Conservation (phyloP, 2,888 invertebrate species). For the Periphyllus acericola region DNA sequence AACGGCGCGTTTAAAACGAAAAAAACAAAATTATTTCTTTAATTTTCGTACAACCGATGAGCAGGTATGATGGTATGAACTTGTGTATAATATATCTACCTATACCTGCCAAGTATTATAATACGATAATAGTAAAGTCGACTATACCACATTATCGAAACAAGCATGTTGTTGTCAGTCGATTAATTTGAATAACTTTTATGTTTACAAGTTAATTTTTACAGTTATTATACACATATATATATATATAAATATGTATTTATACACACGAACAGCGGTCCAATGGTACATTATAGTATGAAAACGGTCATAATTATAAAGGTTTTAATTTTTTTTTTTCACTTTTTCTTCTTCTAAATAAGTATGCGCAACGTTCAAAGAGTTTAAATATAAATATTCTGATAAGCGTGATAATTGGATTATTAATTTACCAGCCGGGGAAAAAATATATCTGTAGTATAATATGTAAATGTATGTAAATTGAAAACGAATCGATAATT, state of each 20-base stretch:
- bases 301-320: background rate
- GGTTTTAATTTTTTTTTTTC: background rate
- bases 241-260: background rate
- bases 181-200: constrained; percentile 32
- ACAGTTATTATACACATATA: background rate
- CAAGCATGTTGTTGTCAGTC: background rate
- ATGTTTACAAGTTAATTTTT: background rate
- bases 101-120: background rate
- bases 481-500: constrained; percentile 36
- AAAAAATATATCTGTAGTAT: constrained; percentile 10
- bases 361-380: background rate
- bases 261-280: background rate
- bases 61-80: background rate
- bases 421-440: constrained; percentile 10
- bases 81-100: no score
- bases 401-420: constrained; percentile 25
- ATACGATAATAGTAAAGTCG: background rate
- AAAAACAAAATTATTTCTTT: background rate
- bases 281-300: background rate
- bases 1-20: background rate
- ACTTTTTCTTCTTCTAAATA: background rate
- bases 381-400: background rate
- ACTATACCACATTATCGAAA: background rate
- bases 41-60: background rate
- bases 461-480: constrained; percentile 36